phyloP scores from a whole-genome alignment of 2,797 vertebrate species.

The Danio jaintianensis region DNA sequence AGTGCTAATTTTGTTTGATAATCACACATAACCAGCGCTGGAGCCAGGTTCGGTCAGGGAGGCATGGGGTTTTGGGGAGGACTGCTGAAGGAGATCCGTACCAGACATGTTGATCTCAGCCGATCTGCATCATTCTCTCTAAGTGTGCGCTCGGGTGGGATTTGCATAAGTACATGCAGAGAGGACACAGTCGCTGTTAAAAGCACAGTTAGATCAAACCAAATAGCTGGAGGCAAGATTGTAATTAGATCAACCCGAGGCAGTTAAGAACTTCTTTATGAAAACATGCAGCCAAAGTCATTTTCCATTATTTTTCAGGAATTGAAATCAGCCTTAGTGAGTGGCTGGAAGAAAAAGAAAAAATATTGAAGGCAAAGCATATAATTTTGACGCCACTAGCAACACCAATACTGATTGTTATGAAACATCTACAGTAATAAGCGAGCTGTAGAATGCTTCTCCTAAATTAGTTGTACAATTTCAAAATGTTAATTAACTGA shows the following conservation, averaged over 20 bases:
- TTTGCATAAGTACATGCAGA: conserved; percentile 49
- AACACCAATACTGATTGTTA: conserved; percentile 14
- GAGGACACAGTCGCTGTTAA: conserved; percentile 36
- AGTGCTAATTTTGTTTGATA: conserved; percentile 79
- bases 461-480: not conserved
- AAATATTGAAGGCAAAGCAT: not conserved
- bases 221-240: conserved; percentile 51
- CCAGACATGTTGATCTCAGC: conserved; percentile 42
- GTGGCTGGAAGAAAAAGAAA: not conserved
- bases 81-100: conserved; percentile 7
- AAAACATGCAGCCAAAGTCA: conserved; percentile 22
- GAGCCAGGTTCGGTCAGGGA: not conserved
- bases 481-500: not conserved
- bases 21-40: conserved; percentile 70
- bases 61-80: conserved; percentile 5
- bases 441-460: not conserved
- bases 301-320: conserved; percentile 38
- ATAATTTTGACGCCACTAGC: not conserved
- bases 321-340: conserved; percentile 20
- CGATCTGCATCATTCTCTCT: conserved; percentile 14
- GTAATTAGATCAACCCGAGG: conserved; percentile 49
- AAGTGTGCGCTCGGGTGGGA: conserved; percentile 26
- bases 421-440: not conserved
- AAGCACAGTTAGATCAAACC: conserved; percentile 44
- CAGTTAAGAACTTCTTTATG: conserved; percentile 36